These are phyloP conservation scores for Trematocara nigrifrons DNA, from an alignment of 2,113 vertebrate genomes.

Conservation along the genomic window DNA sequence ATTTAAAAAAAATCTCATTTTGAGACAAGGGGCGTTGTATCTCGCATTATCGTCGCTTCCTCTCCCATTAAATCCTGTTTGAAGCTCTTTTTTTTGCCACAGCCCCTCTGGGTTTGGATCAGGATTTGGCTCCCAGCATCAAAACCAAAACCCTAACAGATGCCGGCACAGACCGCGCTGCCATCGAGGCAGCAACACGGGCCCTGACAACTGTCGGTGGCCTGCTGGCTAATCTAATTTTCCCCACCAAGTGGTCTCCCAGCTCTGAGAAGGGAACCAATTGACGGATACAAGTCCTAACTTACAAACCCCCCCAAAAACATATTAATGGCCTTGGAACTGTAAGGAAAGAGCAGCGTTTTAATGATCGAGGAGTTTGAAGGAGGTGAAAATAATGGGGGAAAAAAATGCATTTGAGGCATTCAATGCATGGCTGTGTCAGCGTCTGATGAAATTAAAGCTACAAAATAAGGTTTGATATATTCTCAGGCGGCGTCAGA, in stretches of 20 bases:
- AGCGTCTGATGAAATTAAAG: not conserved
- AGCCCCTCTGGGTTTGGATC: not conserved
- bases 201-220: not conserved
- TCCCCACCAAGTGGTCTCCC: not conserved
- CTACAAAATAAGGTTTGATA: not conserved
- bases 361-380: not conserved
- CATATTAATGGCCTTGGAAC: not conserved
- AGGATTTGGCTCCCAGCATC: not conserved
- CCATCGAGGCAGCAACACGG: not conserved
- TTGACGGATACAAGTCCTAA: not conserved
- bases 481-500: not conserved
- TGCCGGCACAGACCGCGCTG: not conserved
- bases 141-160: conserved; percentile 23
- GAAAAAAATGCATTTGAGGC: not conserved
- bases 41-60: not conserved
- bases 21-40: not conserved
- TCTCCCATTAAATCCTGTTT: conserved; percentile 6
- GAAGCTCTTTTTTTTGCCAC: not conserved
- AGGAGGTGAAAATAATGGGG: not conserved
- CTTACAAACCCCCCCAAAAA: fast-evolving
- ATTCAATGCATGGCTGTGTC: not conserved
- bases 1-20: not conserved
- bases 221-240: conserved; percentile 15
- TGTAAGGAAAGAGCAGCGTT: not conserved
- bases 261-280: not conserved